Percentiles rank a stretch among this genome's conserved stretches.
Conservation (phyloP, 37 sponge, comb jelly and placozoan species). For the Spongilla lacustris region DNA sequence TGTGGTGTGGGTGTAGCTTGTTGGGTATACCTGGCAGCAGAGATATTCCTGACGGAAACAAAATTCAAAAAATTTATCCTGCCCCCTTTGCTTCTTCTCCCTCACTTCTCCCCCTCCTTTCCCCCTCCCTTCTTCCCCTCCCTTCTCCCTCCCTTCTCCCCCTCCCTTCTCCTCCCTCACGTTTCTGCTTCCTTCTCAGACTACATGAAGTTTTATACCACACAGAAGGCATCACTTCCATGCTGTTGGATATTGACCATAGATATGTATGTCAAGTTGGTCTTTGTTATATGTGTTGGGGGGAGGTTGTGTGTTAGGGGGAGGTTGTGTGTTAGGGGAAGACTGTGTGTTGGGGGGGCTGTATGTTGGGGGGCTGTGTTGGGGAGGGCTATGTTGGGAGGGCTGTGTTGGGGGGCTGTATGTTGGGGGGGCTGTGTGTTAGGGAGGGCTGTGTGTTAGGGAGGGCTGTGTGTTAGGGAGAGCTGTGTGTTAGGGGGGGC, state of each 20-base stretch:
- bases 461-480: background rate
- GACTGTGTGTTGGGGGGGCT: background rate
- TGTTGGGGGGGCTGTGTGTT: no score
- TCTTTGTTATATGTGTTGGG: background rate
- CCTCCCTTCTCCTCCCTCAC: no score
- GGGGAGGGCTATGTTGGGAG: background rate
- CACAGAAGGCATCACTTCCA: conserved; percentile 1
- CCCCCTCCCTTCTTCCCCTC: no score
- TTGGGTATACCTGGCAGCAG: no score
- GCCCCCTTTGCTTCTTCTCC: no score
- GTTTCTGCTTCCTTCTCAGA: background rate
- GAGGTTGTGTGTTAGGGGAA: background rate
- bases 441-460: no score
- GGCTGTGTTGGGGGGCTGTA: conserved; percentile 4
- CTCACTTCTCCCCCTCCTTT: no score
- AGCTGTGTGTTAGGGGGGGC: background rate
- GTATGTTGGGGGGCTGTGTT: no score
- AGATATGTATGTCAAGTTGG: conserved; percentile 88
- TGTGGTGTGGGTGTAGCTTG: no score
- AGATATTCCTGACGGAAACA: no score
- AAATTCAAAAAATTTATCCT: no score
- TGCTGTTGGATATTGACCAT: conserved; percentile 89
- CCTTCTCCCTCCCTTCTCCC: no score
- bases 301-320: background rate
- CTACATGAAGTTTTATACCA: conserved; percentile 65